Evolutionary conservation across 2,888 invertebrate species (phyloP), one percentile per base, ranked within the genome.

Genomic region (Erynnis tages): DNA sequence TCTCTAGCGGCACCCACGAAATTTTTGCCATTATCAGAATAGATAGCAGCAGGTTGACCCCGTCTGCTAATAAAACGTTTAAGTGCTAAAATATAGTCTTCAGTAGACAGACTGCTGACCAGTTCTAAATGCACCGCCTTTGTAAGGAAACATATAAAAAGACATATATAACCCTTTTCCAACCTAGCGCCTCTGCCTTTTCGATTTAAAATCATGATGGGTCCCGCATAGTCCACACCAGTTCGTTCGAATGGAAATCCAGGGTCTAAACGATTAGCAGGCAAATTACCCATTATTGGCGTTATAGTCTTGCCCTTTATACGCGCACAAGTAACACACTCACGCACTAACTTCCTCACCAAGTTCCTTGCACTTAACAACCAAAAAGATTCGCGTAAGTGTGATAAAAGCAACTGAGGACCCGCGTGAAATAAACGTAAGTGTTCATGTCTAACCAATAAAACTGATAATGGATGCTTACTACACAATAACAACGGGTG

Each of bases 201-300:
- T 0, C 47, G 44, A 30, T 44, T 56, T 2, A 53, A 17, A 6
- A 47, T 55, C 6, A 38, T 16, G 3, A 58, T 10, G 5, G 58
- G 58, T 1, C 54, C 55, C 4, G 37, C 29, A 32, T 54, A 49
- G 17, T 54, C 54, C 21, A 49, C 49, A 1, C 44, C 54, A 1
- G 43, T 25, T 7, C 43, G 27, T 8, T 27, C 8, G 27, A 50
- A 50, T 4, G 50, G 43, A 50, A 35, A 50, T 5, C 50, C 32
- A 25, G 43, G 13, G 10, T 34, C 35, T 4, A 50, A 25, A 1
- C 50, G 43, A 19, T 44, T 37, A 19, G 44, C 5, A 3, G 50
- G 50, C 11, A 50, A 27, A 11, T 35, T 50, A 1, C 43, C 34
- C 50, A 50, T 50, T 16, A 35, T 23, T 1, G 38, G 38, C 5